A percentile compares a stretch with the other conserved stretches of the same genome.
Evolutionary conservation across 2,888 invertebrate species (phyloP).

Genomic region (Biston betularia): DNA sequence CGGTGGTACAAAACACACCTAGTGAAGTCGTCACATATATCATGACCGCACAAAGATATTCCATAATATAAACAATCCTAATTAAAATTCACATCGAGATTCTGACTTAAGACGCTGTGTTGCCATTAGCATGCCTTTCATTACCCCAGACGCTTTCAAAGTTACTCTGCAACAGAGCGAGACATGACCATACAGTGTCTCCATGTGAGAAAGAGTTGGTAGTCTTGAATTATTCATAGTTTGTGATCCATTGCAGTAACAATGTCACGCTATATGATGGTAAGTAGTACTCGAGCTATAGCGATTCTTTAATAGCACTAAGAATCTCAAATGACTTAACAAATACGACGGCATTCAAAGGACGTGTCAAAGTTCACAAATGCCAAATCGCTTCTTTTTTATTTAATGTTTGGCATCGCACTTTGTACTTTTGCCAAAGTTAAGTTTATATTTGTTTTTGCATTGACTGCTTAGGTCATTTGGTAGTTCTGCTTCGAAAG

Average conservation of each 20-base stretch:
- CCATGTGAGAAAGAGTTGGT: slow-evolving; percentile 46
- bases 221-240: slow-evolving; percentile 62
- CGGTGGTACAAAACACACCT: too few relatives aligned
- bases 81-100: slow-evolving; percentile 18
- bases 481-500: too few relatives aligned
- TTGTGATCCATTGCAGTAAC: slow-evolving; percentile 59
- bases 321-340: too few relatives aligned
- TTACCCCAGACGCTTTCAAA: slow-evolving; percentile 16
- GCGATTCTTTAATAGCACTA: neutral
- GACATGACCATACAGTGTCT: slow-evolving; percentile 23
- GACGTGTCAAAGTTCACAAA: too few relatives aligned
- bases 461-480: too few relatives aligned
- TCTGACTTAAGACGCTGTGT: slow-evolving; percentile 15
- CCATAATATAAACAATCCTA: neutral
- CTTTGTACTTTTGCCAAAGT: too few relatives aligned
- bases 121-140: slow-evolving; percentile 27
- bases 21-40: too few relatives aligned
- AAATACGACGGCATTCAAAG: too few relatives aligned
- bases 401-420: too few relatives aligned
- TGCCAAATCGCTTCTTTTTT: too few relatives aligned
- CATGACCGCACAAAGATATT: too few relatives aligned
- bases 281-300: neutral
- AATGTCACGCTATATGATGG: slow-evolving; percentile 46
- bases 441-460: too few relatives aligned
- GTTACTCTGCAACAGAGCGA: slow-evolving; percentile 30